Evolutionary conservation across 2,888 invertebrate species (phyloP), one percentile per base, ranked within the genome.

Genomic region (Endomychus coccineus): DNA sequence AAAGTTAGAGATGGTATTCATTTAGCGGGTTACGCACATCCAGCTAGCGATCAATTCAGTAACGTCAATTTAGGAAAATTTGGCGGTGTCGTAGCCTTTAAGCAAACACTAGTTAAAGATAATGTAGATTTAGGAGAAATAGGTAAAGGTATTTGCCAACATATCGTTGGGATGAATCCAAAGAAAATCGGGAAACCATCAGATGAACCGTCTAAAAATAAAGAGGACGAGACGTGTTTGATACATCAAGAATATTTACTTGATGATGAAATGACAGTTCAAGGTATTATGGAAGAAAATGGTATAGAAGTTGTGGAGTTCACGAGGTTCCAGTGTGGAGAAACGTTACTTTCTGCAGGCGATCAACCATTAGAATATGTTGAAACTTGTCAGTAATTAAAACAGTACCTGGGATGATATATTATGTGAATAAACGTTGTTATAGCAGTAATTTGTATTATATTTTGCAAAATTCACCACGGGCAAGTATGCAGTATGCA

Each of bases 141-240:
- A 6, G 83, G 83, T 11, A 75, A 77, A 49, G 80, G 87, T 54
- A 62, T 96, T 4, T 91, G 92, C 59, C 94, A 95, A 61, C 96
- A 96, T 58, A 79, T 96, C 52, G 88, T 96, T 13, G 92, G 90
- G 16, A 80, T 89, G 76, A 83, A 83, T 51, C 91, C 91, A 0
- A 62, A 56, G 21, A 83, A 79, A 67, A 74, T 90, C 41, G 90
- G 89, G 1, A 47, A 48, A 25, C 66, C 62, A 30, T 51, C 53
- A 3, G 84, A 86, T 55, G 64, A 75, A 48, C 80, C 81, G 4
- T 62, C 69, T 0, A 67, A 71, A 44, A 75, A 80, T 50, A 60
- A 73, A 28, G 85, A 88, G 50, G 82, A 88, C 27, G 92, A 92
- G 69, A 74, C 73, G 0, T 77, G 79, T 52, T 72, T 95, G 43